These are phyloP conservation scores for Xanthorhoe spadicearia DNA, from an alignment of 2,888 invertebrate species.

Conservation along the genomic window DNA sequence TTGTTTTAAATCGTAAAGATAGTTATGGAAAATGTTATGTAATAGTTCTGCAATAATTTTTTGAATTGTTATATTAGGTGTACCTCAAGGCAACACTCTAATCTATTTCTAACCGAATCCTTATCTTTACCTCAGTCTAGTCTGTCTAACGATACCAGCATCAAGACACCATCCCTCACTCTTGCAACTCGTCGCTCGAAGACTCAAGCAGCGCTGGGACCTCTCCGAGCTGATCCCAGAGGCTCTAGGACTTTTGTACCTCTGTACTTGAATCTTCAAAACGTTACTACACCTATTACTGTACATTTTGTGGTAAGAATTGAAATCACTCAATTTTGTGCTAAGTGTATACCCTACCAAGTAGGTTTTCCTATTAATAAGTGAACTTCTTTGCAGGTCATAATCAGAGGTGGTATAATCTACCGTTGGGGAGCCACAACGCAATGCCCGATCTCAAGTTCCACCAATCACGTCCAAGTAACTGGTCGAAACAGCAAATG, in stretches of 20 bases:
- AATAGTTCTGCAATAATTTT: background rate
- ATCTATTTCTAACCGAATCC: background rate
- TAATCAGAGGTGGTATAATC: constrained; percentile 76
- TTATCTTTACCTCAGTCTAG: constrained; percentile 56
- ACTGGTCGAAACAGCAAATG: constrained; percentile 61
- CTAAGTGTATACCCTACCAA: background rate
- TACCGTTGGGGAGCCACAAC: constrained; percentile 80
- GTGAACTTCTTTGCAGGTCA: constrained; percentile 58
- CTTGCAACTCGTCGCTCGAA: constrained; percentile 51
- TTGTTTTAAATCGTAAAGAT: too few relatives aligned
- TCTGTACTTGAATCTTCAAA: constrained; percentile 62
- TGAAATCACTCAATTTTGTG: background rate
- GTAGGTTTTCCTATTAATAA: too few relatives aligned
- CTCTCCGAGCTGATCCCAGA: constrained; percentile 56
- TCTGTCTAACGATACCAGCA: constrained; percentile 57
- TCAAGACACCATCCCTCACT: constrained; percentile 46
- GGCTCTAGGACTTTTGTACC: constrained; percentile 65
- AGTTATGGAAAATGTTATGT: background rate
- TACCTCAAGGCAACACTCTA: constrained; percentile 5
- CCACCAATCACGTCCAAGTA: constrained; percentile 58
- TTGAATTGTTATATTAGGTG: background rate
- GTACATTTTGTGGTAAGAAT: constrained; percentile 74
- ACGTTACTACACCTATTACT: constrained; percentile 59
- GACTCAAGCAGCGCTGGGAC: constrained; percentile 60
- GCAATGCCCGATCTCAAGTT: constrained; percentile 68